These are phyloP conservation scores for Hippocampus kuda DNA, from an alignment of 2,797 vertebrate genomes.

Conservation along the genomic window DNA sequence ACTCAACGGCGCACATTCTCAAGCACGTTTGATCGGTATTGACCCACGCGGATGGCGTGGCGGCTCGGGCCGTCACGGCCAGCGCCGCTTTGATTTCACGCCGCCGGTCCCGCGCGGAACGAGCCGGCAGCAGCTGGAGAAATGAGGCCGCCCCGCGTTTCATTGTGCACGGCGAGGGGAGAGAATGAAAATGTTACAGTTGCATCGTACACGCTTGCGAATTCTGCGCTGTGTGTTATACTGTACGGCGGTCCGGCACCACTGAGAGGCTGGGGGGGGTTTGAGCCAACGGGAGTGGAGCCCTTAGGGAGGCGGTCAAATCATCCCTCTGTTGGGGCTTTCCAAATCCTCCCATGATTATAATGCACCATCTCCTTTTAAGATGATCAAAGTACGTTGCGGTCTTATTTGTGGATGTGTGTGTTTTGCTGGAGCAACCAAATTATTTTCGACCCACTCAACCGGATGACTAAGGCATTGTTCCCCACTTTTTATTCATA, in stretches of 20 bases:
- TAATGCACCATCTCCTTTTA: background rate
- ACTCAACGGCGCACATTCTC: conserved; percentile 21
- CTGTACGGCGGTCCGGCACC: conserved; percentile 29
- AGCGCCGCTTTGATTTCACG: conserved; percentile 56
- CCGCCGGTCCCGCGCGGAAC: conserved; percentile 31
- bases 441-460: conserved; percentile 30
- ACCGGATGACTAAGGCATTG: background rate
- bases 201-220: background rate
- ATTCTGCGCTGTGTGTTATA: conserved; percentile 32
- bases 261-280: background rate
- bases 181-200: conserved; percentile 28
- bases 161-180: conserved; percentile 3
- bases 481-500: background rate
- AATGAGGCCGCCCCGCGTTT: background rate
- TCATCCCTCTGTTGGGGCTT: background rate
- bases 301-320: background rate
- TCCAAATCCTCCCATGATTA: background rate
- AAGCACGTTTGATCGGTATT: conserved; percentile 42
- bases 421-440: no score
- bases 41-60: conserved; percentile 36
- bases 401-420: background rate
- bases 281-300: background rate
- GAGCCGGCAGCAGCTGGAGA: conserved; percentile 13
- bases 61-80: conserved; percentile 29
- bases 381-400: background rate